Percentiles rank a stretch among this genome's conserved stretches.
These are phyloP conservation scores for Aptenodytes patagonicus DNA, from an alignment of 2,113 vertebrate species.

Conservation along the genomic window DNA sequence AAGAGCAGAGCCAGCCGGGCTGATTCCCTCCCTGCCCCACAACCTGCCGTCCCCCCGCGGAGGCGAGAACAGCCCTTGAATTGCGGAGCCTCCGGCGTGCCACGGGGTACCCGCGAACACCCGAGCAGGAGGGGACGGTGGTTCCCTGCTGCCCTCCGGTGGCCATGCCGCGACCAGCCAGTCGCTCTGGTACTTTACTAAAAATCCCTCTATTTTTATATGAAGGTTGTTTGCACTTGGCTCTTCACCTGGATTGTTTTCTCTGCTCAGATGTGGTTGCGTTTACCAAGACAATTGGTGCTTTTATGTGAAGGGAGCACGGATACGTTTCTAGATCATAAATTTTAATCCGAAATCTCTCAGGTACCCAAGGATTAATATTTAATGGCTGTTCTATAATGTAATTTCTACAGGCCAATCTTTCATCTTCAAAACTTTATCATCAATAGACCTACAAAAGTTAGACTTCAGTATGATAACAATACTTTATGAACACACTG, in stretches of 20 bases:
- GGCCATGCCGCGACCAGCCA: not conserved
- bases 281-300: not conserved
- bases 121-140: not conserved
- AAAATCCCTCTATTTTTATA: not conserved
- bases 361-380: constrained; percentile 36
- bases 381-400: constrained; percentile 31
- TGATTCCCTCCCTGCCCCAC: not conserved
- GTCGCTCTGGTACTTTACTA: fast-evolving
- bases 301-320: not conserved
- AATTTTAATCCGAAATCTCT: constrained; percentile 35
- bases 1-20: not conserved
- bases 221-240: not conserved
- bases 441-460: not conserved
- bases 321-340: not conserved
- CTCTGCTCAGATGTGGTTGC: not conserved
- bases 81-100: fast-evolving
- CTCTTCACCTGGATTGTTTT: not conserved
- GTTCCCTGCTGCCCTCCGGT: constrained; percentile 42
- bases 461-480: not conserved
- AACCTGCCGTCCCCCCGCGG: not conserved
- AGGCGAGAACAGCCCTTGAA: fast-evolving
- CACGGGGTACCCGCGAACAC: fast-evolving
- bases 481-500: not conserved
- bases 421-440: constrained; percentile 50
- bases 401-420: constrained; percentile 30